These are phyloP conservation scores for Penelope pileata DNA, from an alignment of 2,113 vertebrate species.

Conservation along the genomic window DNA sequence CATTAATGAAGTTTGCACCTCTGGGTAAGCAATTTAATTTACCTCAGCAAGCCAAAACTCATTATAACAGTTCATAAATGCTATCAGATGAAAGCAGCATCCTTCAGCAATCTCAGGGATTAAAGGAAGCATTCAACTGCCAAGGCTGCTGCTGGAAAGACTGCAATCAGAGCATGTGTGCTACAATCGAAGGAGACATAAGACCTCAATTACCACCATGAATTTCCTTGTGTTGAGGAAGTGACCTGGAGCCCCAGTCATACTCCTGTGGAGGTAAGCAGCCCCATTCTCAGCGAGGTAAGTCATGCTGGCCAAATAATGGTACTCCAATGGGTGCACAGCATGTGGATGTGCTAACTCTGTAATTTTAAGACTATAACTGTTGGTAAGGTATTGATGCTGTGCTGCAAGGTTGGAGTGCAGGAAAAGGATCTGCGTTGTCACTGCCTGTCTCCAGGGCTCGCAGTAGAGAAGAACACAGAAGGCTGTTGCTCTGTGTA, in stretches of 20 bases:
- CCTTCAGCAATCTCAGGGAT: conserved; percentile 30
- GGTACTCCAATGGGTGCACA: neutral
- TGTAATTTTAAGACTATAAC: neutral
- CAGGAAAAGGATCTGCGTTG: neutral
- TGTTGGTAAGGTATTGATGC: neutral
- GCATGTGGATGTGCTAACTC: neutral
- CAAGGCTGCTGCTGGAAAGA: conserved; percentile 10
- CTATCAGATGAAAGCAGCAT: conserved; percentile 62
- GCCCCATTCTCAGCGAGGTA: rapidly evolving
- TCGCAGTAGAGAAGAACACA: neutral
- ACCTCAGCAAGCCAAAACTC: conserved; percentile 57
- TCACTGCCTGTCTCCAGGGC: neutral
- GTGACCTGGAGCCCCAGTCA: neutral
- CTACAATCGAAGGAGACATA: neutral
- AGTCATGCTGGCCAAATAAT: neutral
- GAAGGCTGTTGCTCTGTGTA: neutral
- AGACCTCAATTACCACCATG: neutral
- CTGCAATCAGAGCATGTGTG: neutral
- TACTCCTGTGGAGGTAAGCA: neutral
- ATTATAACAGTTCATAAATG: conserved; percentile 36
- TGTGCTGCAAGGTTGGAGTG: neutral
- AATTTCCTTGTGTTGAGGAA: rapidly evolving
- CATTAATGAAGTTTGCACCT: conserved; percentile 64
- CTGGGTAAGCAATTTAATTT: conserved; percentile 57
- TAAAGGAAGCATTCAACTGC: conserved; percentile 27